phyloP scores from a whole-genome alignment of 2,797 vertebrate species.

The Emys orbicularis region DNA sequence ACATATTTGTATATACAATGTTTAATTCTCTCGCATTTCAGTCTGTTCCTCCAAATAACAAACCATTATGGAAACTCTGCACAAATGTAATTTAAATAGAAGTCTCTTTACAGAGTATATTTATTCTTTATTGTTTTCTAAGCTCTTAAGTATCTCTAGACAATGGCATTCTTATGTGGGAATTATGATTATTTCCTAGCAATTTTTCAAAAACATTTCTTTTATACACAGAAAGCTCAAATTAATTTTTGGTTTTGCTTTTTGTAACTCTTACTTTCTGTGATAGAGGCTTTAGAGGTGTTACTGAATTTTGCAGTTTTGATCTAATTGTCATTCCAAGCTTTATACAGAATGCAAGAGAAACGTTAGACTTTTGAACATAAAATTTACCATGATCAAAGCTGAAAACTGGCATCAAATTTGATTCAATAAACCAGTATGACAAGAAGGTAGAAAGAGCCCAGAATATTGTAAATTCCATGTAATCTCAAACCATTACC shows the following conservation, averaged over 20 bases:
- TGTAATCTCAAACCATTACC: neutral
- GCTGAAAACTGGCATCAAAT: neutral
- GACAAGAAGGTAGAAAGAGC: neutral
- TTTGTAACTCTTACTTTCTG: neutral
- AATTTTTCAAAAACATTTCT: neutral
- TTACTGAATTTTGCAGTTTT: neutral
- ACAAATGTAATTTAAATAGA: neutral
- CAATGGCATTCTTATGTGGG: neutral
- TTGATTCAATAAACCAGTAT: neutral
- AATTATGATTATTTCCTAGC: neutral
- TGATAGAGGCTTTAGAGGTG: neutral
- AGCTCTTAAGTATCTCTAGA: neutral
- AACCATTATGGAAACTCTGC: neutral
- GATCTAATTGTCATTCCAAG: neutral
- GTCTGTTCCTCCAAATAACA: neutral
- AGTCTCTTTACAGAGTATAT: neutral
- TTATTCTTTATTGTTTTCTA: neutral
- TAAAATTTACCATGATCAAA: neutral
- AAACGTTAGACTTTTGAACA: neutral
- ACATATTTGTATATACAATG: slow-evolving; percentile 9
- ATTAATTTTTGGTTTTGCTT: neutral
- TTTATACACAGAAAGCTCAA: neutral
- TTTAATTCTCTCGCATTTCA: neutral
- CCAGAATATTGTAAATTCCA: neutral
- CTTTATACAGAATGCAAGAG: neutral